Base-by-base conservation (phyloP, 2,888 invertebrate genomes). In the Brachylomia viminalis region DNA sequence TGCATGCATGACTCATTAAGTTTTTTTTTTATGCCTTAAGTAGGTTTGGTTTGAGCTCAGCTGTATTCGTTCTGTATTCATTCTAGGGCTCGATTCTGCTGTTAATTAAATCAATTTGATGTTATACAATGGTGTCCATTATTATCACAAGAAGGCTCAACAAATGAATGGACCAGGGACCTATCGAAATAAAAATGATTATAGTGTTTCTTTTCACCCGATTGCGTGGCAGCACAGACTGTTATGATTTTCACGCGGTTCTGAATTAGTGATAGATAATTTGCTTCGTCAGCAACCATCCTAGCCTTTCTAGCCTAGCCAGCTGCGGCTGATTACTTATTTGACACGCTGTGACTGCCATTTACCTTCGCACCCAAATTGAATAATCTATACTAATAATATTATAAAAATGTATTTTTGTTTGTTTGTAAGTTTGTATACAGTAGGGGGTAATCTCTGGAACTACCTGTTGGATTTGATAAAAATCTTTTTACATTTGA, bases 281-380 rank as follows among this genome's bases (percentile, higher is more conserved):
- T 33, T 42, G 33, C n/a, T 56, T 74, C n/a, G 20, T 56, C 45
- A 74, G 33, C 11, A 6, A 27, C 33, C 10, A 33, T 20, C 33
- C 56, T 56, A 72, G 10, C 23, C 33, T 56, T 45, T 72, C 30
- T 45, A 54, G 42, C 30, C 11, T 30, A 54, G 11, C 72, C 17
- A 11, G 67, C 11, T 13, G 8, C 7, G 3, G 52, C 17, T 5
- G 4, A 42, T 11, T 30, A 8, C 54, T 45, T 45, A 45, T 54
- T 45, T 72, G 73, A 52, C 45, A 74, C 33, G 13, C 20, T 15
- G 23, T 15, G 23, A 17, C 17, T 38, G 38, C 47, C 27, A 75
- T 38, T 58, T 11, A 11, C 27, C 20, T 47, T 47, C 75, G 45
- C 72, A 75, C 27, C 15, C 45, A 47, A 73, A 45, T 74, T n/a